Conservation (phyloP, 2,888 invertebrate species). For the Drosophila algonquin region DNA sequence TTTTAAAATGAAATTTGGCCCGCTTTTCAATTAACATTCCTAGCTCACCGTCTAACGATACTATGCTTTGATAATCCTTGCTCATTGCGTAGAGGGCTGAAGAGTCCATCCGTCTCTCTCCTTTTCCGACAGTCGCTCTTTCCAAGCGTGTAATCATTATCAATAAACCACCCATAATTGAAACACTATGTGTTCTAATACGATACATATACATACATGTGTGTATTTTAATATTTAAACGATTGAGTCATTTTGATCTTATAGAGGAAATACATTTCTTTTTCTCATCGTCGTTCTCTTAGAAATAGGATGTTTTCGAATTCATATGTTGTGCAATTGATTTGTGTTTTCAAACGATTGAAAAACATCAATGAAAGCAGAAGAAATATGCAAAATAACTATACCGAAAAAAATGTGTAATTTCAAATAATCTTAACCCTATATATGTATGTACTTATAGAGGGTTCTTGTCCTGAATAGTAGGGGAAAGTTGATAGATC, state of each 20-base stretch:
- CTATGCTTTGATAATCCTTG: too few species aligned
- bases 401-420: neutral
- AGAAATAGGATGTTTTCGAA: neutral
- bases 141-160: too few species aligned
- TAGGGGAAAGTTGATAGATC: neutral
- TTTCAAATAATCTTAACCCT: neutral
- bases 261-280: slow-evolving; percentile 6
- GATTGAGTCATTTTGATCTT: slow-evolving; percentile 6
- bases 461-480: neutral
- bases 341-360: neutral
- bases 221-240: slow-evolving; percentile 23
- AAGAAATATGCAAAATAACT: neutral
- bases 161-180: too few species aligned
- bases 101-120: too few species aligned
- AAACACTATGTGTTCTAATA: neutral
- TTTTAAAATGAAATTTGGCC: too few species aligned
- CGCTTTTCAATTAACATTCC: too few species aligned
- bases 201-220: neutral
- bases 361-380: neutral
- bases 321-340: neutral
- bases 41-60: too few species aligned
- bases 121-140: too few species aligned
- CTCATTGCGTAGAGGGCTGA: too few species aligned
- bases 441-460: neutral
- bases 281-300: neutral